Conservation (phyloP, 2,888 invertebrate genomes). For the Mythimna albipuncta region DNA sequence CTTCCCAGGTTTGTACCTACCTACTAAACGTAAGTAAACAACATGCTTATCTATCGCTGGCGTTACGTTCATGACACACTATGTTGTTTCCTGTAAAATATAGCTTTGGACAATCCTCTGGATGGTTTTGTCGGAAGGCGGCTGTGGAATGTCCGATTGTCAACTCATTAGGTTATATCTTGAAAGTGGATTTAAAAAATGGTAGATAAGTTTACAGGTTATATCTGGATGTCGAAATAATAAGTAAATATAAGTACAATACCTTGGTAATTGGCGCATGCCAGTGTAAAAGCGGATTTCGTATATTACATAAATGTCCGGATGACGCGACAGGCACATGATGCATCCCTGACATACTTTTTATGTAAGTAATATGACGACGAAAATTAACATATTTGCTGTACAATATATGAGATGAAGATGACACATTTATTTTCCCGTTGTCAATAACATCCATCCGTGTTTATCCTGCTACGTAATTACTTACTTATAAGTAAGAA, state of each 20-base stretch:
- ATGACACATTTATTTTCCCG: constrained; percentile 16
- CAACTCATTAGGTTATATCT: neutral
- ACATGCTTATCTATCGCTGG: neutral
- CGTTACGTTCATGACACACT: neutral
- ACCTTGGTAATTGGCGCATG: constrained; percentile 6
- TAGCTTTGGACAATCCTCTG: neutral
- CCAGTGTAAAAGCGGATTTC: constrained; percentile 17
- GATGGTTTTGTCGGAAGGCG: neutral
- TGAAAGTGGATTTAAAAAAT: neutral
- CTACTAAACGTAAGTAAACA: neutral
- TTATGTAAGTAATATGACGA: constrained; percentile 3
- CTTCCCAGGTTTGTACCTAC: constrained; percentile 79
- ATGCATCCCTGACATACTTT: constrained; percentile 25
- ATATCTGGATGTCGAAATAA: constrained; percentile 6
- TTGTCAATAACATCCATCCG: neutral
- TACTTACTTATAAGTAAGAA: neutral
- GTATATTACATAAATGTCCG: constrained; percentile 26
- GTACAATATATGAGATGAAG: neutral
- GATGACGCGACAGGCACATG: constrained; percentile 8
- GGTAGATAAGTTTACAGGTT: neutral
- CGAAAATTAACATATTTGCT: neutral
- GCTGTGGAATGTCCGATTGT: neutral
- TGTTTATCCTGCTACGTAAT: constrained; percentile 33
- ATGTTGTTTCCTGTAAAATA: constrained; percentile 10
- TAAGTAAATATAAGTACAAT: constrained; percentile 6